Base-by-base conservation (phyloP, 2,797 vertebrate species). In the Cichlasoma orientale region DNA sequence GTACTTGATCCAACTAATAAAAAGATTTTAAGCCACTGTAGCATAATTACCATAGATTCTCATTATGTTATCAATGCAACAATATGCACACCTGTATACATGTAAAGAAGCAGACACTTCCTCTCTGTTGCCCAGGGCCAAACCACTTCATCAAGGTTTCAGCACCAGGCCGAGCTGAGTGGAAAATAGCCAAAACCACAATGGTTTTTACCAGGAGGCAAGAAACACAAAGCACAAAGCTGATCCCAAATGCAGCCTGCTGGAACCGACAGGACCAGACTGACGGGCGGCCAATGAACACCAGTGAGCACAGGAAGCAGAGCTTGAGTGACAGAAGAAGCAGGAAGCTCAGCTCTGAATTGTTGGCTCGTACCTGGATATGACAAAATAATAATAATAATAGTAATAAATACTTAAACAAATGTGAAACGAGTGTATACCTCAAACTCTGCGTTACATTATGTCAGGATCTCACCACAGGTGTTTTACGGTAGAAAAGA, bases 311-410 rank as follows among this genome's bases (percentile, higher is more conserved):
- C 69, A 95, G 84, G 82, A 95, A 95, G 82, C 94, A 95, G 73
- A 94, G 91, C 79, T 94, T 93, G 52, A 95, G 88, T 0, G 94
- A 94, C 81, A 94, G 11, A 19, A 95, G 93, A n/a, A 94, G 90
- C 78, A 94, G 84, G 82, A 94, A 95, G 86, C 94, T 95, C 75
- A 95, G 83, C 52, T 95, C 95, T 4, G 93, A 95, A 75, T 95
- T 95, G 85, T 95, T 93, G 71, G 95, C 94, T 55, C 93, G 88
- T 1, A 95, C 94, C 86, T 94, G 10, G 1, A 90, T 16, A 10
- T 1, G 69, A 82, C 23, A 44, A 6, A 50, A 19, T 7, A 38
- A 63, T 29, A 33, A 33, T 33, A 33, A 33, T 33, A 33, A 33
- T 33, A 33, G 7, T 33, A 33, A 33, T 33, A 33, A 33, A 33